Percentiles rank a stretch among this genome's conserved stretches.
These are phyloP conservation scores for Chrysina gloriosa DNA, from an alignment of 2,888 invertebrate genomes.

Conservation along the genomic window DNA sequence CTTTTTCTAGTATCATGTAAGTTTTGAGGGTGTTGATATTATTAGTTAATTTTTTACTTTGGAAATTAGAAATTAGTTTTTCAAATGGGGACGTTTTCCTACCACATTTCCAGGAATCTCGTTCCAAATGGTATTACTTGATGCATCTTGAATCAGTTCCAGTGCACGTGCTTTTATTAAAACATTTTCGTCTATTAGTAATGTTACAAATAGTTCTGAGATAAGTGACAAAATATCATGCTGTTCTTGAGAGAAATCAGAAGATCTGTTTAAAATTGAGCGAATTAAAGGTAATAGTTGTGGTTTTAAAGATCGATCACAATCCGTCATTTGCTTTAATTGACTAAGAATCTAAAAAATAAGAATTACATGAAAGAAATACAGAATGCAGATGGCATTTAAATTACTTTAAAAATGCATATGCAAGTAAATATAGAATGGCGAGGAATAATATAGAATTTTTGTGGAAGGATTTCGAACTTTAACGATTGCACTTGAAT, in stretches of 20 bases:
- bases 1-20: slow-evolving; percentile 9
- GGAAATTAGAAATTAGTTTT: slow-evolving; percentile 7
- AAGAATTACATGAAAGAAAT: too few relatives aligned
- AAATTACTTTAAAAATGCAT: not conserved
- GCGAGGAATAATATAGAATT: too few relatives aligned
- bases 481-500: too few relatives aligned
- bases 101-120: not conserved
- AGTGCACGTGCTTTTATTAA: slow-evolving; percentile 44
- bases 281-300: slow-evolving; percentile 21
- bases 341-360: slow-evolving; percentile 50
- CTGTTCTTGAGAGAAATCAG: slow-evolving; percentile 18
- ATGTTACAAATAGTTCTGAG: slow-evolving; percentile 40
- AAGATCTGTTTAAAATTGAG: slow-evolving; percentile 10
- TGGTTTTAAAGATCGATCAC: slow-evolving; percentile 30
- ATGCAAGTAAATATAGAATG: too few relatives aligned
- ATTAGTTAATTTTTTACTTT: not conserved
- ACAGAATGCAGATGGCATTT: not conserved
- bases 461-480: too few relatives aligned
- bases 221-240: slow-evolving; percentile 36
- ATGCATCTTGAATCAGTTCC: slow-evolving; percentile 31
- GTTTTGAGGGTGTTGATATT: not conserved
- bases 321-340: slow-evolving; percentile 41
- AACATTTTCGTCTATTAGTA: slow-evolving; percentile 43
- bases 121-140: not conserved
- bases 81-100: not conserved